Base-by-base conservation (phyloP, 1,140 invertebrate species). In the Hyposmocoma kahamanoa region DNA sequence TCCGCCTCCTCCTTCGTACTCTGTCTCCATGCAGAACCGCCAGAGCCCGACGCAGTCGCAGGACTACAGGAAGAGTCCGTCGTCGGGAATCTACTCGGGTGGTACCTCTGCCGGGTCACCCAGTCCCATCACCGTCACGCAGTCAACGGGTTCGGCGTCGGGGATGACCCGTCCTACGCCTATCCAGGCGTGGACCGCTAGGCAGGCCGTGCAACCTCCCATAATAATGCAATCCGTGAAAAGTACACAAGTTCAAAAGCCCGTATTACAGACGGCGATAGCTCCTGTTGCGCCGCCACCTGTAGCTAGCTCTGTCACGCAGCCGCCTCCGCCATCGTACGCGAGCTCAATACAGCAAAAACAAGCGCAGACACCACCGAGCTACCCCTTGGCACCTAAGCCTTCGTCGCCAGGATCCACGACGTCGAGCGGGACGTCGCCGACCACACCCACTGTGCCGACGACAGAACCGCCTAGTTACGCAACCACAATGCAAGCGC, bases 181-280 rank as follows among this genome's bases (percentile, higher is more conserved):
- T 2, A 78, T 93, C 17, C 91, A 92, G 67, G 90, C 92, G 38
- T 93, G 92, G 91, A 90, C 92, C n/a, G 92, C 92, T 36, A 88
- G 94, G 32, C 92, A 94, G 72, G 92, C 94, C 13, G 93, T 95
- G 63, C 96, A 97, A 67, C 92, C 95, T 11, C 96, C 96, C 0
- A 95, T 98, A 47, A 97, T 98, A 22, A 97, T 98, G 96, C 96
- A 98, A 72, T 96, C 95, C 18, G 97, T 98, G 1, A 97, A 96
- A 72, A 96, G 95, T 87, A 97, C 95, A 0, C 95, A 96, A 77
- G 96, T 97, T 3, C 95, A 97, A 67, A 98, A 98, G 79, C 97
- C 97, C 0, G 91, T 97, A 0, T 82, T 97, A 26, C 96, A 98
- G 77, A 98, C 96, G 4, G 97, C 97, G 0, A 95, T 97, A 6